Conservation (phyloP, 2,797 vertebrate genomes). For the Lutjanus argentimaculatus region DNA sequence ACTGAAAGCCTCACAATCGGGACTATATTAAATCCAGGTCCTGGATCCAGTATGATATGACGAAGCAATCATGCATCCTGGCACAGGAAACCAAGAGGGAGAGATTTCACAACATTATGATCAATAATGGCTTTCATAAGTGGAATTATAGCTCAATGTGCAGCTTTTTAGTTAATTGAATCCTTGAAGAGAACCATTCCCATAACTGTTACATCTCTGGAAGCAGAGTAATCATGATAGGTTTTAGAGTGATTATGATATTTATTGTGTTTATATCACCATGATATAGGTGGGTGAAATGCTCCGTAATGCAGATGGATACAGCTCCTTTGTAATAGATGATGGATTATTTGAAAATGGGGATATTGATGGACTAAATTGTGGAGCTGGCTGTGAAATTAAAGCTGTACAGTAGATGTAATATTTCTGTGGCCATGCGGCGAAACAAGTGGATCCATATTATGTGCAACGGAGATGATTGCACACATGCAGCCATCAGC, state of each 20-base stretch:
- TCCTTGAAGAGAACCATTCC: constrained; percentile 72
- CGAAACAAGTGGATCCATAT: constrained; percentile 21
- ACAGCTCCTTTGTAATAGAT: constrained; percentile 36
- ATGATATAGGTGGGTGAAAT: constrained; percentile 33
- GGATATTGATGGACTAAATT: constrained; percentile 46
- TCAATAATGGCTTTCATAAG: constrained; percentile 82
- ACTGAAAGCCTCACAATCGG: constrained; percentile 41
- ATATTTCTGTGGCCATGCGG: constrained; percentile 21
- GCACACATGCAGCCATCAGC: constrained; percentile 52
- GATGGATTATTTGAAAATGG: constrained; percentile 53
- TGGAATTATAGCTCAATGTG: constrained; percentile 76
- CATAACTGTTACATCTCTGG: constrained; percentile 68
- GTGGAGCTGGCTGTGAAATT: constrained; percentile 59
- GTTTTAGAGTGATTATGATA: constrained; percentile 60
- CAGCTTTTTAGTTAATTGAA: constrained; percentile 86
- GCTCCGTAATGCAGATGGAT: constrained; percentile 25
- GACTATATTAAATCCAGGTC: constrained; percentile 48
- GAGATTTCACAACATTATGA: constrained; percentile 79
- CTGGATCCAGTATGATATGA: constrained; percentile 38
- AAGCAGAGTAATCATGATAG: constrained; percentile 45
- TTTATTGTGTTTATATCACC: constrained; percentile 61
- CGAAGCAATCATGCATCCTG: constrained; percentile 47
- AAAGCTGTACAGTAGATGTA: constrained; percentile 18
- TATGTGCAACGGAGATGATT: constrained; percentile 43
- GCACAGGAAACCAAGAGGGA: constrained; percentile 55